Conservation (phyloP, 2,113 vertebrate species). For the Taxidea taxus region DNA sequence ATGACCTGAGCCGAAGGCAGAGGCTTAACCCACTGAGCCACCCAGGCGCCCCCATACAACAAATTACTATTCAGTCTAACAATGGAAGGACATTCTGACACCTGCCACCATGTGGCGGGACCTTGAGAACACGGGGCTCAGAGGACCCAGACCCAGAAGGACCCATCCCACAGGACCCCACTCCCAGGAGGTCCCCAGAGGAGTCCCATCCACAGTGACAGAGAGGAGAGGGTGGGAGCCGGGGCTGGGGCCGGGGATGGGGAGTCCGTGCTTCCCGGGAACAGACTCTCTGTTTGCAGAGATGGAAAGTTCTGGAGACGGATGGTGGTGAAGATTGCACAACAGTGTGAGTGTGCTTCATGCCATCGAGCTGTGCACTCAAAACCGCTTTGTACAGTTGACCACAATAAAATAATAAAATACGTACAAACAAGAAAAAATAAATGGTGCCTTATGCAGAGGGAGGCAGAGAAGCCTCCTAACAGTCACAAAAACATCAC, state of each 20-base stretch:
- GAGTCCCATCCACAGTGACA: neutral
- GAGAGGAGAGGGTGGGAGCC: neutral
- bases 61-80: neutral
- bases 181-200: neutral
- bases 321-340: rapidly evolving
- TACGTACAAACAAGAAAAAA: neutral
- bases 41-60: too few relatives aligned
- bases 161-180: neutral
- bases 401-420: neutral
- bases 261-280: neutral
- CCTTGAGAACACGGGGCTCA: neutral
- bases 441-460: neutral
- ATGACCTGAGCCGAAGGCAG: too few relatives aligned
- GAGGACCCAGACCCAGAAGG: neutral
- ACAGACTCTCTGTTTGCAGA: neutral
- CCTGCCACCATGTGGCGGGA: neutral
- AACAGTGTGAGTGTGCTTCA: neutral
- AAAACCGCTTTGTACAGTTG: neutral
- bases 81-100: neutral
- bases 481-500: neutral
- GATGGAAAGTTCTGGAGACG: neutral
- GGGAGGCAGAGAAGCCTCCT: neutral
- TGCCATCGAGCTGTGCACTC: neutral
- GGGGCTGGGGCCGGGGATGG: neutral
- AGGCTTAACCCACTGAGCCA: too few relatives aligned